Evolutionary conservation across 2,797 vertebrate species (phyloP).

Genomic region (Nyctibius grandis): DNA sequence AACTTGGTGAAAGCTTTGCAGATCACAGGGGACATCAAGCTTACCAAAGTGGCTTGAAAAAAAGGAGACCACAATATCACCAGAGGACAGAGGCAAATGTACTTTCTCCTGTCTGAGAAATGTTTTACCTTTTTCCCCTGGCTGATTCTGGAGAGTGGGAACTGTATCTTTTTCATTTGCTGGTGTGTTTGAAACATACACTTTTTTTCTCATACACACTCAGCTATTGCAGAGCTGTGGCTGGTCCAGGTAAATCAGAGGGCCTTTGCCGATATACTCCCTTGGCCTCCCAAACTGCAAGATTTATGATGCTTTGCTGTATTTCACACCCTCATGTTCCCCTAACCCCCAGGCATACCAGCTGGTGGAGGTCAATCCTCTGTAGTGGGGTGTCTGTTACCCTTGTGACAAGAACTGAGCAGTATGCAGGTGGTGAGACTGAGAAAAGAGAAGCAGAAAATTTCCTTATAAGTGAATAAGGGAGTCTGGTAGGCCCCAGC

Average conservation of each 20-base stretch:
- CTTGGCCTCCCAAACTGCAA: background rate
- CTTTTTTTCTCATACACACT: background rate
- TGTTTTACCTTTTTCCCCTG: background rate
- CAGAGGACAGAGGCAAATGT: background rate
- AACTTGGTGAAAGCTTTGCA: constrained; percentile 81
- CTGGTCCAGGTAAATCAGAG: background rate
- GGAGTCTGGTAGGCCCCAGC: background rate
- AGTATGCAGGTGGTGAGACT: background rate
- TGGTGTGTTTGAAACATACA: background rate
- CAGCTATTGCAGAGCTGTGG: background rate
- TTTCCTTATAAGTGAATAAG: background rate
- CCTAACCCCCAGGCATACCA: background rate
- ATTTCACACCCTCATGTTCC: background rate
- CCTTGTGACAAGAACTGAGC: background rate
- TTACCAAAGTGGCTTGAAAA: constrained; percentile 88
- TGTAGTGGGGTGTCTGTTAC: background rate
- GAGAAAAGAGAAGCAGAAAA: background rate
- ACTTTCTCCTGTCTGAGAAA: background rate
- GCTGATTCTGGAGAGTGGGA: background rate
- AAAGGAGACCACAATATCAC: background rate
- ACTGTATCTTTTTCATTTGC: background rate
- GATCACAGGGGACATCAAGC: constrained; percentile 84
- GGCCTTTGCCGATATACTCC: background rate
- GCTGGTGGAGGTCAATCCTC: background rate
- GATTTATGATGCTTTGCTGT: background rate